Percentiles rank a stretch among this genome's conserved stretches.
phyloP scores from a whole-genome alignment of 2,888 invertebrate species.

The Lingula anatina region DNA sequence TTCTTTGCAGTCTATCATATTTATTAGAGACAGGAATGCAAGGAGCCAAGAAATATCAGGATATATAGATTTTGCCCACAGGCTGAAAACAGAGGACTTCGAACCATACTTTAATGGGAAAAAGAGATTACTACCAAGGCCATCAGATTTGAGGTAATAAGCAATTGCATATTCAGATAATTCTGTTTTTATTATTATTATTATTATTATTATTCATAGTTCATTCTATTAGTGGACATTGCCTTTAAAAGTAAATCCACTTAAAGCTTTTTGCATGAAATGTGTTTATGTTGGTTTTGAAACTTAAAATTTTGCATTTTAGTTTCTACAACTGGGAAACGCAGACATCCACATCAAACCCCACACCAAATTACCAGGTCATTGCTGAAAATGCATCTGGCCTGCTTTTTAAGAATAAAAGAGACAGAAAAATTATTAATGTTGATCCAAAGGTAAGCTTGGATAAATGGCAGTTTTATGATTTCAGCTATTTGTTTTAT shows the following conservation, averaged over 20 bases:
- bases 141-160: conserved; percentile 66
- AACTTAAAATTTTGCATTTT: conserved; percentile 19
- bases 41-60: conserved; percentile 76
- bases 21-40: conserved; percentile 65
- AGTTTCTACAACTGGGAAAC: conserved; percentile 69
- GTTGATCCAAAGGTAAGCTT: conserved; percentile 61
- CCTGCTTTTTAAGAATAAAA: conserved; percentile 72
- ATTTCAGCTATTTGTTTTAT: too few species aligned
- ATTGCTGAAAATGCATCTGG: conserved; percentile 70
- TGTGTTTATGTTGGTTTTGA: not conserved
- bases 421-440: conserved; percentile 71
- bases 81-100: conserved; percentile 71
- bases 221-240: too few species aligned
- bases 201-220: not conserved
- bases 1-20: conserved; percentile 62
- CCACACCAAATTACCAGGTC: conserved; percentile 73
- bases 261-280: too few species aligned
- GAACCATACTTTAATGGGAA: conserved; percentile 66
- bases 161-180: not conserved
- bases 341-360: conserved; percentile 66
- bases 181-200: not conserved
- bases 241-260: too few species aligned
- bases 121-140: conserved; percentile 63
- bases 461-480: not conserved
- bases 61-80: conserved; percentile 75